Base-by-base conservation (phyloP, 2,888 invertebrate species). In the Sthenelais limicola region DNA sequence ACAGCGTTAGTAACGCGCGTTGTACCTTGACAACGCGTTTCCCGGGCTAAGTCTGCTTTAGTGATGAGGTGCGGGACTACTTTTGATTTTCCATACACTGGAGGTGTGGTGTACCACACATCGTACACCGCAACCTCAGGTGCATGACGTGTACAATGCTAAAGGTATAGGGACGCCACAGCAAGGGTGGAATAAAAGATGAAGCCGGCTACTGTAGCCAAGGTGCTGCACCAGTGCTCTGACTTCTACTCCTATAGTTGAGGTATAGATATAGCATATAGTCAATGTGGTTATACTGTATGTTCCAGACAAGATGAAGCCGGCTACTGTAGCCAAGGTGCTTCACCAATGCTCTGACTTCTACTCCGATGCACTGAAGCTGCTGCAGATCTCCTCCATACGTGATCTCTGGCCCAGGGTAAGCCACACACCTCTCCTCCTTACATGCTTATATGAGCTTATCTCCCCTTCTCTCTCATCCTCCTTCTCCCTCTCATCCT, bases 191-290 rank as follows among this genome's bases (percentile, higher is more conserved):
- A n/a, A 93, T 96, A 97, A 88, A 93, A 93, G 81, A 98, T 98
- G 97, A 99, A 98, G 88, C 95, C 97, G 84, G 91, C 91, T 74
- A 92, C 96, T 82, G 91, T 97, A 80, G 97, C 97, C 12, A 97
- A 95, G 90, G 90, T 99, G 80, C 94, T 96, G 79, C 92, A 94
- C 74, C 96, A 97, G 86, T 93, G 94, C 83, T 97, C 97, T 84
- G 98, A 98, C 87, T 91, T 97, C 82, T 99, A 97, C 89, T 92
- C 93, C 18, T 98, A 98, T n/a, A n/a, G n/a, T n/a, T n/a, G n/a
- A n/a, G n/a, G n/a, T n/a, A n/a, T n/a, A n/a, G n/a, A n/a, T n/a
- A n/a, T n/a, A n/a, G n/a, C n/a, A n/a, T n/a, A n/a, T n/a, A n/a
- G n/a, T n/a, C n/a, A n/a, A n/a, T n/a, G n/a, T 52, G 7, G 26